Conservation (phyloP, 2,797 vertebrate genomes). For the Labeo calbasu region DNA sequence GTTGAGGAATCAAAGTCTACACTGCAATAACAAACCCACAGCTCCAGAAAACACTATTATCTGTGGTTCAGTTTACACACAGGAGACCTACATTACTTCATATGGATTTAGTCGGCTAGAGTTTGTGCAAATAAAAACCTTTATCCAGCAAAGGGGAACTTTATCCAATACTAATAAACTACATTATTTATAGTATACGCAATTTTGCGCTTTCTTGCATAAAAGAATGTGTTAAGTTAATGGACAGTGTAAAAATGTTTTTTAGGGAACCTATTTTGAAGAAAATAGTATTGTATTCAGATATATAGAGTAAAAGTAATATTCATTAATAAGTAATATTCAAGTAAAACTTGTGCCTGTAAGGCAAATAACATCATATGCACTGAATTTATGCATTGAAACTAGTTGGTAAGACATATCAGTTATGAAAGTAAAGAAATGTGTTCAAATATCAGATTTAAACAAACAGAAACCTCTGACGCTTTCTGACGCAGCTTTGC, state of each 20-base stretch:
- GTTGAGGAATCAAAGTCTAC: slow-evolving; percentile 12
- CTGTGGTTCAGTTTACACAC: background rate
- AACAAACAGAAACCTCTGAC: slow-evolving; percentile 21
- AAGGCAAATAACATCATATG: background rate
- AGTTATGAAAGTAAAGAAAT: background rate
- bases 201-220: background rate
- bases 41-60: background rate
- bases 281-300: background rate
- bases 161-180: background rate
- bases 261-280: background rate
- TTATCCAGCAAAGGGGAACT: background rate
- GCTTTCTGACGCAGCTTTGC: slow-evolving; percentile 32
- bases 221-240: background rate
- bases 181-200: background rate
- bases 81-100: background rate
- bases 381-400: background rate
- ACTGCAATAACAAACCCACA: background rate
- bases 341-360: background rate
- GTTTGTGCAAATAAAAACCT: slow-evolving; percentile 8
- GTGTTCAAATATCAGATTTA: background rate
- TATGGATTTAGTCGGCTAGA: background rate
- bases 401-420: background rate
- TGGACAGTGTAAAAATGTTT: background rate
- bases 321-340: background rate
- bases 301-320: background rate